Conservation (phyloP, 2,888 invertebrate genomes). For the Spilosoma lubricipeda region DNA sequence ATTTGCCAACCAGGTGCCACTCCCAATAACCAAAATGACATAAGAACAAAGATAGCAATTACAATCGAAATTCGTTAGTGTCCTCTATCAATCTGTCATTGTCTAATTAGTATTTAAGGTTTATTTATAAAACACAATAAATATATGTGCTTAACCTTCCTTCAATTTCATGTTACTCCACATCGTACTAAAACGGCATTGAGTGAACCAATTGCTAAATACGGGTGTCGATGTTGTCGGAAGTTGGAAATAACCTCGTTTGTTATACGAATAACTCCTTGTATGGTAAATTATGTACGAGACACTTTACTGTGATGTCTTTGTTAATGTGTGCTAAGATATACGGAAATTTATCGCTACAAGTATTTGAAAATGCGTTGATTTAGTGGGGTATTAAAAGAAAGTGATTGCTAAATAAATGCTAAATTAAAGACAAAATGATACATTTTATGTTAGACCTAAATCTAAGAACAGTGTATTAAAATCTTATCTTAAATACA, state of each 20-base stretch:
- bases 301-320: slow-evolving; percentile 17
- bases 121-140: neutral
- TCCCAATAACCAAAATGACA: neutral
- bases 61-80: neutral
- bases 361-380: neutral
- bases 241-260: slow-evolving; percentile 58
- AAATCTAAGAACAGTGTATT: too few species aligned
- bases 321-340: neutral
- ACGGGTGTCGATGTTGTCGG: slow-evolving; percentile 51
- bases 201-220: slow-evolving; percentile 47
- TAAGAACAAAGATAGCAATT: neutral
- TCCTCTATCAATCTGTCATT: neutral
- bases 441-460: neutral
- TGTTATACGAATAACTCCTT: slow-evolving; percentile 49
- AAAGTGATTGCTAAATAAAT: neutral
- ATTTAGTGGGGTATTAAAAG: neutral
- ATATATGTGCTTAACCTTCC: slow-evolving; percentile 6
- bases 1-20: neutral
- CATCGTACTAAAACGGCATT: slow-evolving; percentile 42
- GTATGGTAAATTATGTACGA: slow-evolving; percentile 49
- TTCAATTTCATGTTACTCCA: slow-evolving; percentile 27
- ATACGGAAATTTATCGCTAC: neutral
- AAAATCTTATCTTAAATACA: too few species aligned
- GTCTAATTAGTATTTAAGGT: neutral
- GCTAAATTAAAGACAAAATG: neutral